Conservation (phyloP, 2,113 vertebrate species). For the Leucopternis melanops region DNA sequence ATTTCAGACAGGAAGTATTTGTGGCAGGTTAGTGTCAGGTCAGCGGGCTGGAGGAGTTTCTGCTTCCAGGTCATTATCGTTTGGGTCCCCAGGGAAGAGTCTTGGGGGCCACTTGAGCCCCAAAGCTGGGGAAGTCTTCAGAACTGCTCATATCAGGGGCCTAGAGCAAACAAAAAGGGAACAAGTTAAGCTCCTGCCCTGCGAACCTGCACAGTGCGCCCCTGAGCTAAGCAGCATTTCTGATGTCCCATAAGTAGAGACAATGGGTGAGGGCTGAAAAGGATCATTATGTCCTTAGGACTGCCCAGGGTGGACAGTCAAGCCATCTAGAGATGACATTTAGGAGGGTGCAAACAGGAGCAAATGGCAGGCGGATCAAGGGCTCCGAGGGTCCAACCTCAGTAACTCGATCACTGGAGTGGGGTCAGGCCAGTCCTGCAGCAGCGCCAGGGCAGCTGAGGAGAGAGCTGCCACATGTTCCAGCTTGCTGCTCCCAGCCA, state of each 20-base stretch:
- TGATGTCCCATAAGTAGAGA: background rate
- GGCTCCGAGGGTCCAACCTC: background rate
- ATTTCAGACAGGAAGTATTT: conserved; percentile 65
- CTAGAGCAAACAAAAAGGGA: conserved; percentile 71
- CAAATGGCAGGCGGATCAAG: background rate
- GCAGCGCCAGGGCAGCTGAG: background rate
- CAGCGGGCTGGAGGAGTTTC: conserved; percentile 69
- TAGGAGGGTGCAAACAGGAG: background rate
- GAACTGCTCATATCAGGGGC: conserved; percentile 98
- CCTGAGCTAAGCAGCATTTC: background rate
- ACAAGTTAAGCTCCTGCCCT: conserved; percentile 11
- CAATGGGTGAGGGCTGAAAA: background rate
- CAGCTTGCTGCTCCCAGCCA: background rate
- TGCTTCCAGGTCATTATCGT: conserved; percentile 82
- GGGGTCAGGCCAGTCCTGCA: background rate
- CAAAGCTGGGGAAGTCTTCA: conserved; percentile 98
- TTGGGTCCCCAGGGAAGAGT: conserved; percentile 97
- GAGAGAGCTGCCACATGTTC: background rate
- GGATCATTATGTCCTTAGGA: background rate
- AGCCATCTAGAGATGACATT: background rate
- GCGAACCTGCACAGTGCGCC: fast-evolving
- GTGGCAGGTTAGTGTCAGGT: conserved; percentile 54
- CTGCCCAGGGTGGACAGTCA: background rate
- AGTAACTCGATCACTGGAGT: background rate
- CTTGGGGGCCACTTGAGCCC: conserved; percentile 88